Percentiles rank a stretch among this genome's conserved stretches.
These are phyloP conservation scores for Bicyclus anynana DNA, from an alignment of 1,140 invertebrate species.

Conservation along the genomic window DNA sequence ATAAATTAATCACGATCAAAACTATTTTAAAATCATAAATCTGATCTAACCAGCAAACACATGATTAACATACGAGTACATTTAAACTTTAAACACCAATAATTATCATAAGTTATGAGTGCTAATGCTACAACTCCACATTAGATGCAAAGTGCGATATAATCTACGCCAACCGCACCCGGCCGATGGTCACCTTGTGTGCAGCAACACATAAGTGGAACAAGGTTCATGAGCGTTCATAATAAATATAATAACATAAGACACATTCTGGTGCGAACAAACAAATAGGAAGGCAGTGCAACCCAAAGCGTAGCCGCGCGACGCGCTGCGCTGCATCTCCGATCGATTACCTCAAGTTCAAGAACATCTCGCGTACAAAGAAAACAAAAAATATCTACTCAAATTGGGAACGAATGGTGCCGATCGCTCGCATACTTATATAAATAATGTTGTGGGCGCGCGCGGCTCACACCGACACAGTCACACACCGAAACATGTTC, in stretches of 20 bases:
- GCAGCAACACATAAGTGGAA: conserved; percentile 57
- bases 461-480: conserved; percentile 67
- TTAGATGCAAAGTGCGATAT: conserved; percentile 44
- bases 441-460: conserved; percentile 63
- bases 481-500: conserved; percentile 65
- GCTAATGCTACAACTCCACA: conserved; percentile 21
- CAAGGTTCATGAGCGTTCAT: conserved; percentile 66
- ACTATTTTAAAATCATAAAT: too few species aligned
- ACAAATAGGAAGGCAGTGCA: conserved; percentile 1
- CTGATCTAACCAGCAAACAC: background rate
- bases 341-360: conserved; percentile 57
- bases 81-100: background rate
- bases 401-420: conserved; percentile 70
- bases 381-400: conserved; percentile 61
- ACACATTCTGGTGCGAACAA: conserved; percentile 8
- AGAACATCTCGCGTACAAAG: conserved; percentile 41
- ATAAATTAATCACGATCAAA: too few species aligned
- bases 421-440: conserved; percentile 68
- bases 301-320: conserved; percentile 22
- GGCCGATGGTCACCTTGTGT: conserved; percentile 54
- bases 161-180: conserved; percentile 38
- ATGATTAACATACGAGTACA: background rate
- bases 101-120: conserved; percentile 24
- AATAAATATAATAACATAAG: conserved; percentile 21
- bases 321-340: conserved; percentile 28